Evolutionary conservation across 2,113 vertebrate species (phyloP), one percentile per base, ranked within the genome.

Genomic region (Lagenorhynchus albirostris): DNA sequence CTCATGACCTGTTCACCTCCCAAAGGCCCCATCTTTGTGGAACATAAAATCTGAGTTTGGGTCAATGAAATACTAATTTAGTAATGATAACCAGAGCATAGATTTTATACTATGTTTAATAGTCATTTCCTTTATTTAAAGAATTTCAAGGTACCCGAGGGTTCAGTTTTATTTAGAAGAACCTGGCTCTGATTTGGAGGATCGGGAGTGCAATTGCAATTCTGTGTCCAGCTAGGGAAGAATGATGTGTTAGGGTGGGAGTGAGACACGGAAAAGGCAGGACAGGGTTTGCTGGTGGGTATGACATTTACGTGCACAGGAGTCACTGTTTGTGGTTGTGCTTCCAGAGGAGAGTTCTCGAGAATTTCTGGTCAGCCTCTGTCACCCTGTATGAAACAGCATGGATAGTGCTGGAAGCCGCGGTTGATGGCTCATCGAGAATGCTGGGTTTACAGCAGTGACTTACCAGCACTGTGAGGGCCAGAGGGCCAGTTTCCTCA

Each of bases 141-240:
- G 67, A 41, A 13, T 62, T 67, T 5, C 50, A 47, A 33, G 11
- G 14, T 95, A 18, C 26, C 2, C 2, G 36, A 36, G 29, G 8
- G 12, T 87, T 90, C 58, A 67, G 73, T 88, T 88, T 83, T 18
- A 55, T 71, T 62, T 79, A 63, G 91, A 88, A 47, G 62, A 63
- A 15, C 31, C 26, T 58, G 38, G 15, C 21, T 77, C 25, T 23
- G 15, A 70, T 55, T 26, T 31, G 13, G 33, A 26, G 26, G 3
- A 9, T 1, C 23, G 1, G 53, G 76, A 80, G 20, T 58, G 17
- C 38, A 29, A 11, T 41, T 50, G 68, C 5, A 70, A 0, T 33
- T 20, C 13, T 36, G 7, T 20, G 17, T 20, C 44, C 15, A 17
- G 12, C 12, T 65, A 1, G 60, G 2, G 26, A 26, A 58, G 80